Base-by-base conservation (phyloP, 2,797 vertebrate genomes). In the Acanthurus lineatus region DNA sequence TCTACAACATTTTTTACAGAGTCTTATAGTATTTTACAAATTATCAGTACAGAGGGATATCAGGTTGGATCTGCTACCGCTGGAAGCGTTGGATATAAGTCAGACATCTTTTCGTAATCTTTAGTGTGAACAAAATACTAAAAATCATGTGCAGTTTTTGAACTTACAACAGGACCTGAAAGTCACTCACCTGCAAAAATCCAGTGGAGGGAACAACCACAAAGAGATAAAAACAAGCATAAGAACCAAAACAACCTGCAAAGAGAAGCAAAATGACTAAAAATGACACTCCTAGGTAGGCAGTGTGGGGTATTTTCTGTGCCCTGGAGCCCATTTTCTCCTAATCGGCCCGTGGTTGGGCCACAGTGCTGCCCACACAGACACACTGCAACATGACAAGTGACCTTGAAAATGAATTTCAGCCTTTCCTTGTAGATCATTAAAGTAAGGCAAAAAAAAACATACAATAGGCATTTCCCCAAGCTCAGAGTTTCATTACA, bases 341-440 rank as follows among this genome's bases (percentile, higher is more conserved):
- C 58, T 73, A 64, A 72, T 71, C 15, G 19, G 6, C 79, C 49
- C 10, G 14, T 22, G 17, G 58, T 64, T 32, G 73, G 71, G 58
- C 45, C 52, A 38, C 19, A 66, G n/a, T 40, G 59, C 57, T 64
- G 59, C 76, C 70, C 11, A 53, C 79, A 72, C 51, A 76, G 48
- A 79, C 69, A 73, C 47, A 65, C 10, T 78, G 42, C 40, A 65
- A 77, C 74, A 57, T 76, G 59, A 86, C 75, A 66, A 40, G 72
- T 87, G 83, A 92, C 93, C 89, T 91, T 93, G 87, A 88, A 86
- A 90, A 86, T 54, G 15, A 85, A 83, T 81, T 85, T 78, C 38
- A 77, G 73, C 67, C 71, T 52, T 76, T 79, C 32, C 68, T 71
- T 19, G 73, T 61, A 32, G 64, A 70, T 80, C 87, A 87, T 88